Conservation (phyloP, 2,888 invertebrate species). For the Oxyteleia sp. region DNA sequence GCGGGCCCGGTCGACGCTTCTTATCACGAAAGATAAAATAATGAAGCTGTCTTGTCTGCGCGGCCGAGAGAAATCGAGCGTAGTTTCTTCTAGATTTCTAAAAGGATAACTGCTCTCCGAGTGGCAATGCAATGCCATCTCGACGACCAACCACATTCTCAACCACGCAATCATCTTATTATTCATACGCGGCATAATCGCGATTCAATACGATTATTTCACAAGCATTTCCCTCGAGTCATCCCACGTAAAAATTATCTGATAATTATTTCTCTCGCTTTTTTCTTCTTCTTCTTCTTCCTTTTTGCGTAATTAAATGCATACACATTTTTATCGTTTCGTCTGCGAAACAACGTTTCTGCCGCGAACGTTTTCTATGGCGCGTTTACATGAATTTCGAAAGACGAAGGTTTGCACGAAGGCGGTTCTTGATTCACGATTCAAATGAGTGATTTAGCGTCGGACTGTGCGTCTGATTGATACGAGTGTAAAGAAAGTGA, state of each 20-base stretch:
- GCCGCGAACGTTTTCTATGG: neutral
- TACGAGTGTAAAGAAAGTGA: slow-evolving; percentile 49
- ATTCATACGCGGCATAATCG: slow-evolving; percentile 67
- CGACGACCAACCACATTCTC: slow-evolving; percentile 71
- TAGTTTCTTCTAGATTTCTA: slow-evolving; percentile 73
- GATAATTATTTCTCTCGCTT: slow-evolving; percentile 44
- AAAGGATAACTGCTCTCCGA: slow-evolving; percentile 71
- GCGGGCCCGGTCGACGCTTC: slow-evolving; percentile 50
- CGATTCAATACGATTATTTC: slow-evolving; percentile 68
- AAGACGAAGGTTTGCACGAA: neutral
- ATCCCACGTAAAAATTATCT: slow-evolving; percentile 59
- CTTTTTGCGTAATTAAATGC: slow-evolving; percentile 38
- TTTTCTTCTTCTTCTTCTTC: too few species aligned
- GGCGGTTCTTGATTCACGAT: neutral
- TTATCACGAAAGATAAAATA: slow-evolving; percentile 69
- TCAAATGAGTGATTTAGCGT: neutral
- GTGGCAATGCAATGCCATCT: slow-evolving; percentile 74
- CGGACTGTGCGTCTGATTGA: slow-evolving; percentile 35
- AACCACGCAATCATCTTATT: slow-evolving; percentile 71
- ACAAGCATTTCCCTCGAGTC: slow-evolving; percentile 58
- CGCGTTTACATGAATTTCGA: neutral
- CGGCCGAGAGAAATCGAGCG: slow-evolving; percentile 71
- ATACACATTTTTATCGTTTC: neutral
- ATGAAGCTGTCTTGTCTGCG: slow-evolving; percentile 65
- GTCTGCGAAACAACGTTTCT: neutral